These are phyloP conservation scores for Labeo catla DNA, from an alignment of 2,113 vertebrate genomes.

Conservation along the genomic window DNA sequence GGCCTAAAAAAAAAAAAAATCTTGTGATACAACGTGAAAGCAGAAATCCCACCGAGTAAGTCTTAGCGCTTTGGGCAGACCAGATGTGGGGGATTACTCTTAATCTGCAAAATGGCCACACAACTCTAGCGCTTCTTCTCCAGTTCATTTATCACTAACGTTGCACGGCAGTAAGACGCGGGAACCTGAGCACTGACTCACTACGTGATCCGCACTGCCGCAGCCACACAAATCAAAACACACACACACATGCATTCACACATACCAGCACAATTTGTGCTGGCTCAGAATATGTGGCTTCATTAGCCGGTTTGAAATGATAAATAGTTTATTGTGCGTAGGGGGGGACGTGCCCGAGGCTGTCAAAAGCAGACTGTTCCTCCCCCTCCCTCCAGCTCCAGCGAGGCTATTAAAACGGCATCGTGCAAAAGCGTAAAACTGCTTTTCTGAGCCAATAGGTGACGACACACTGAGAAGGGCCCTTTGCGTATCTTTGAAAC, in stretches of 20 bases:
- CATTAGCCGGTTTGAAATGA: constrained; percentile 51
- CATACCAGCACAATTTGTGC: constrained; percentile 25
- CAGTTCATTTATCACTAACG: neutral
- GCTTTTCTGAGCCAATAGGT: constrained; percentile 37
- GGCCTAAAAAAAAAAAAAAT: constrained; percentile 25
- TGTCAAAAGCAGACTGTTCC: constrained; percentile 27
- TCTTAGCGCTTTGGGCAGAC: constrained; percentile 21
- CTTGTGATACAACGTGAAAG: constrained; percentile 26
- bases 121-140: constrained; percentile 29
- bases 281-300: constrained; percentile 37
- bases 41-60: constrained; percentile 37
- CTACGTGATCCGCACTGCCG: neutral
- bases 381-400: constrained; percentile 4
- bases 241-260: neutral
- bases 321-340: constrained; percentile 42
- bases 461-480: constrained; percentile 7
- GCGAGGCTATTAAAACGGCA: constrained; percentile 25
- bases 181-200: neutral
- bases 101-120: constrained; percentile 41
- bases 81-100: constrained; percentile 47
- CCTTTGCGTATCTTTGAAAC: constrained; percentile 18
- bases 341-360: neutral
- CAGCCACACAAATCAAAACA: constrained; percentile 18
- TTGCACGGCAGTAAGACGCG: constrained; percentile 2
- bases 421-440: constrained; percentile 11